Evolutionary conservation across 1,140 invertebrate genomes (phyloP), one percentile per base, ranked within the genome.

Genomic region (Calliopsis andreniformis): DNA sequence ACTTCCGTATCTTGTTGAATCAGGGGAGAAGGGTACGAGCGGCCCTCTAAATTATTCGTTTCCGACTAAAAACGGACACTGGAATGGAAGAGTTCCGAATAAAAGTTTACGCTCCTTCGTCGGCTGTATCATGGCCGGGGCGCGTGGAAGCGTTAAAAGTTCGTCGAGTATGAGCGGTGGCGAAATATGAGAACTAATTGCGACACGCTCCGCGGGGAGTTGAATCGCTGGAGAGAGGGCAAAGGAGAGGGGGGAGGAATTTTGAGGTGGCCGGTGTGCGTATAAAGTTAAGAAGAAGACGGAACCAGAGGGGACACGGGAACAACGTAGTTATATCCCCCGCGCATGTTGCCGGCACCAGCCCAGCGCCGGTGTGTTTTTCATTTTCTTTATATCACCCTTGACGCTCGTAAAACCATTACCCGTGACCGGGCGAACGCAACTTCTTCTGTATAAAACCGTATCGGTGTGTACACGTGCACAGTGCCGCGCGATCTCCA

Each of bases 381-480:
- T 96, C 95, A 96, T 96, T 96, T 96, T 95, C 95, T 96, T 96
- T 95, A 96, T 95, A 94, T 95, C 94, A 95, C 95, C 95, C 95
- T 90, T 93, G 95, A 94, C 93, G 94, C 93, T 95, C 95, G 94
- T 96, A 95, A 95, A 95, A 93, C 94, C 95, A 95, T 95, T 96
- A 95, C 94, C 94, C 95, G 93, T 95, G 94, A 95, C 95, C 95
- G 94, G 95, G 94, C 93, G 86, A 84, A 87, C 88, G 87, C 89
- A 89, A 91, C 90, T 91, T 87, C 90, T 91, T 87, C 86, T 86
- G 85, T 89, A 88, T 87, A 89, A 87, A 89, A 73, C 70, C 69
- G 66, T 76, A 78, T 84, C 78, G 77, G 81, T 85, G 82, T 83
- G 79, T 47, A 45, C 69, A 20, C 51, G n/a, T 53, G 2, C 58